phyloP scores from a whole-genome alignment of 2,113 vertebrate genomes.

The Neoarius graeffei region DNA sequence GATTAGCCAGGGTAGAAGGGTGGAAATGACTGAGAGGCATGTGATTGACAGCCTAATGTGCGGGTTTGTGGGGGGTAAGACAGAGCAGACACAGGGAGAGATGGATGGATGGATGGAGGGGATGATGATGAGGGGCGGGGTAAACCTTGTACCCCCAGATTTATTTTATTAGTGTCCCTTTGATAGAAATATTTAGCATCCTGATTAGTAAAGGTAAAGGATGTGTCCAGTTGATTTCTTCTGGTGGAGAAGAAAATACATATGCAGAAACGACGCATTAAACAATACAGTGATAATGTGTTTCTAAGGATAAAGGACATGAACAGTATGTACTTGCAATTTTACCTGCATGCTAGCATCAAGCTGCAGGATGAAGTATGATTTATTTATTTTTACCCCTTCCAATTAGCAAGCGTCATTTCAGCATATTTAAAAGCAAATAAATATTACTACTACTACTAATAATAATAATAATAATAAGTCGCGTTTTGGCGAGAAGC shows the following conservation, averaged over 20 bases:
- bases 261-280: not conserved
- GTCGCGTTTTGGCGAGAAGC: conserved; percentile 9
- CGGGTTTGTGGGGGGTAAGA: conserved; percentile 54
- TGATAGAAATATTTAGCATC: conserved; percentile 18
- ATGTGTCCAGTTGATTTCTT: not conserved
- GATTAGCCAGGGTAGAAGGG: conserved; percentile 66
- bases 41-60: conserved; percentile 75
- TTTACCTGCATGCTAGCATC: not conserved
- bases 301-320: not conserved
- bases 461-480: not conserved
- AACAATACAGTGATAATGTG: not conserved
- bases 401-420: not conserved
- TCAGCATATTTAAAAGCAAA: not conserved
- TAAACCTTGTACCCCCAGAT: conserved; percentile 28
- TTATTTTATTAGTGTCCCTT: conserved; percentile 24
- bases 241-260: not conserved
- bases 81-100: conserved; percentile 47
- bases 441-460: not conserved
- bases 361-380: not conserved
- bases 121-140: conserved; percentile 34
- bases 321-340: not conserved
- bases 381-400: not conserved
- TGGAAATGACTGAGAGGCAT: conserved; percentile 66
- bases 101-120: conserved; percentile 24
- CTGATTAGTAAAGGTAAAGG: not conserved